Evolutionary conservation across 2,113 vertebrate species (phyloP).

Genomic region (Petaurus breviceps): DNA sequence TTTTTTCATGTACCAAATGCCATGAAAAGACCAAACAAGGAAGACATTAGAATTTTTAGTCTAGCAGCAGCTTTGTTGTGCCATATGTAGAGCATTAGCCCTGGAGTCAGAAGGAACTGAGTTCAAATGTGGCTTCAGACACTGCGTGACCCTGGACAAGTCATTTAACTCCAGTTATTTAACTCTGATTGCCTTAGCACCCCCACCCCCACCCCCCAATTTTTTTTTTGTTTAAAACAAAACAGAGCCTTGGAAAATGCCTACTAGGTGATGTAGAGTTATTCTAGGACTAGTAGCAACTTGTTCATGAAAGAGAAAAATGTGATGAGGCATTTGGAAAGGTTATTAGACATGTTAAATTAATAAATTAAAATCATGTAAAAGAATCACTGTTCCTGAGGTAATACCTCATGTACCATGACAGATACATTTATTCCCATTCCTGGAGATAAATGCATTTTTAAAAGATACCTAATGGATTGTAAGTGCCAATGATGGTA

Average conservation of each 20-base stretch:
- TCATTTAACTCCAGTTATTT: not conserved
- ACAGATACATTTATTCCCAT: constrained; percentile 65
- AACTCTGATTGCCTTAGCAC: not conserved
- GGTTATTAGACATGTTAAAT: constrained; percentile 21
- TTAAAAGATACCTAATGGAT: constrained; percentile 75
- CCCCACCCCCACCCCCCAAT: too few species aligned
- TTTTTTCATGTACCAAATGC: constrained; percentile 47
- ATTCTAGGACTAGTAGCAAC: not conserved
- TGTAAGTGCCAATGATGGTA: constrained; percentile 64
- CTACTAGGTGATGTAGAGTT: not conserved
- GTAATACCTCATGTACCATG: constrained; percentile 69
- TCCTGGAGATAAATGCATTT: constrained; percentile 76
- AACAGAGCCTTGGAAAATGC: not conserved
- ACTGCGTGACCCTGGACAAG: too few species aligned
- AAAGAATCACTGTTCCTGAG: constrained; percentile 73
- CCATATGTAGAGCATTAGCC: too few species aligned
- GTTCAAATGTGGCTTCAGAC: too few species aligned
- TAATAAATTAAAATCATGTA: constrained; percentile 71
- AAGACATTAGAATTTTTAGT: not conserved
- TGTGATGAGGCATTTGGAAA: constrained; percentile 59
- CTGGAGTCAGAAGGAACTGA: too few species aligned
- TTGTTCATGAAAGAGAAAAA: constrained; percentile 11
- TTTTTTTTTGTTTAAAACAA: not conserved
- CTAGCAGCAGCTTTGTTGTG: not conserved
- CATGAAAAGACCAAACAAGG: constrained; percentile 19